Percentiles rank a stretch among this genome's conserved stretches.
Conservation (phyloP, 2,797 vertebrate genomes). For the Propithecus perrieri region DNA sequence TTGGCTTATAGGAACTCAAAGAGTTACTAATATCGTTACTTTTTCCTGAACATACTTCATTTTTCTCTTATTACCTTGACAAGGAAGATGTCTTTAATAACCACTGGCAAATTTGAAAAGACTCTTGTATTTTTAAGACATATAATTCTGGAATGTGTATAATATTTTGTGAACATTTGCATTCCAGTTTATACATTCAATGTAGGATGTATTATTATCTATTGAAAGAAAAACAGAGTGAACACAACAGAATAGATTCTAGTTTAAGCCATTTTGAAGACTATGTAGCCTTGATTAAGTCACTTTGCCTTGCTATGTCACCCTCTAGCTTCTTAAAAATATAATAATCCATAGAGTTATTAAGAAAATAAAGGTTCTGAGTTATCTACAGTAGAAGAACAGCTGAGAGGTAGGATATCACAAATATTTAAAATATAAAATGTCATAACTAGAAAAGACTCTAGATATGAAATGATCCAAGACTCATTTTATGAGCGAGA, state of each 20-base stretch:
- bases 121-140: constrained; percentile 1
- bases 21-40: background rate
- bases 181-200: background rate
- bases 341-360: background rate
- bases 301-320: background rate
- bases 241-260: background rate
- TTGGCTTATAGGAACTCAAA: background rate
- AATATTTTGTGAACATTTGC: background rate
- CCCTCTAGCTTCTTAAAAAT: background rate
- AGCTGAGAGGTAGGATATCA: background rate
- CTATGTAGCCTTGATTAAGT: background rate
- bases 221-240: background rate
- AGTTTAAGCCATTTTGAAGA: background rate
- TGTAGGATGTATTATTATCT: background rate
- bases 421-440: constrained; percentile 26
- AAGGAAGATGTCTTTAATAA: background rate
- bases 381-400: background rate
- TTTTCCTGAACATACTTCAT: background rate
- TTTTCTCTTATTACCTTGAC: constrained; percentile 51
- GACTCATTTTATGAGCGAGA: background rate
- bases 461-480: background rate
- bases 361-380: constrained; percentile 13
- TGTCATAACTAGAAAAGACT: background rate
- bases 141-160: background rate
- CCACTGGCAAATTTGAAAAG: constrained; percentile 29